These are phyloP conservation scores for Lycophotia porphyrea DNA, from an alignment of 2,888 invertebrate genomes.

Conservation along the genomic window DNA sequence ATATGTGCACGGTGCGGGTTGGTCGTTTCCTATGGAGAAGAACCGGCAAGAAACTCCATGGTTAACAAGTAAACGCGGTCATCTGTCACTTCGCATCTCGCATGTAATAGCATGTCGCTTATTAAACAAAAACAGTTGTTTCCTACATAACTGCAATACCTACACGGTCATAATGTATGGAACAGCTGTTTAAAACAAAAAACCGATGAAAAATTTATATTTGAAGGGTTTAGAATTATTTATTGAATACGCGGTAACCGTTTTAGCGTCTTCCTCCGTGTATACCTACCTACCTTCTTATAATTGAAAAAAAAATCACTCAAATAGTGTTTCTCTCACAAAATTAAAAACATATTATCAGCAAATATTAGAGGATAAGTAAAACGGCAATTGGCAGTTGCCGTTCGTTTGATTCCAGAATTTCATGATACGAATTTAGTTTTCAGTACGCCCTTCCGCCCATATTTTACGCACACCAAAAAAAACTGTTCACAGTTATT, in stretches of 20 bases:
- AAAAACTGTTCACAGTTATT: conserved; percentile 62
- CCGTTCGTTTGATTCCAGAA: conserved; percentile 5
- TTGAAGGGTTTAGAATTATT: too few species aligned
- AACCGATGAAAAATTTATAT: too few species aligned
- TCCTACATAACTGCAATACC: too few species aligned
- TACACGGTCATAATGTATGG: too few species aligned
- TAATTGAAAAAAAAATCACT: neutral
- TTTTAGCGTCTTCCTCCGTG: too few species aligned
- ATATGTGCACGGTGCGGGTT: neutral
- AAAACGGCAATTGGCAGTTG: conserved; percentile 23
- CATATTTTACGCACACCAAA: conserved; percentile 46
- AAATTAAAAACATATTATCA: neutral
- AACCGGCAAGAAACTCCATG: neutral
- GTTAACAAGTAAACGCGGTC: neutral
- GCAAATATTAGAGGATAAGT: neutral
- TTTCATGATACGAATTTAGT: conserved; percentile 31
- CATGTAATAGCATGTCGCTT: too few species aligned
- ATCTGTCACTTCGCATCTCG: neutral
- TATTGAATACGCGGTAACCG: too few species aligned
- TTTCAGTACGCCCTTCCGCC: conserved; percentile 47
- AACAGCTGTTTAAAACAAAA: too few species aligned
- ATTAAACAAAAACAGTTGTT: too few species aligned
- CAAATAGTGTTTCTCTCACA: too few species aligned
- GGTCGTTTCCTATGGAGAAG: neutral
- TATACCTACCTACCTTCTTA: too few species aligned